These are phyloP conservation scores for Pachyseris speciosa DNA, from an alignment of 64 coral and sea anemone species.

Conservation along the genomic window DNA sequence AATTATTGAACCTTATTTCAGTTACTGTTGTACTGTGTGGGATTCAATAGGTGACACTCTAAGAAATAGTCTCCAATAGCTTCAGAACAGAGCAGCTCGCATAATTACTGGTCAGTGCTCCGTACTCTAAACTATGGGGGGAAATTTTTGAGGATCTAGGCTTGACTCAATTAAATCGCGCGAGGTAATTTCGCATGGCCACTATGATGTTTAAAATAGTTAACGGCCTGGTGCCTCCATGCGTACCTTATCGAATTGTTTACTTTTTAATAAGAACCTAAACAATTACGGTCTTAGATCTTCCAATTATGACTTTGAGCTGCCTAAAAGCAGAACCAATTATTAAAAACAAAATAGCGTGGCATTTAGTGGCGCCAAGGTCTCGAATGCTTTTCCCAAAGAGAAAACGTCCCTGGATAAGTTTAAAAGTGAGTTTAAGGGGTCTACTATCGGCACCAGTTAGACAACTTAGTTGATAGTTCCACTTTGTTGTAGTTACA, in stretches of 20 bases:
- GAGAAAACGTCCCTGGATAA: neutral
- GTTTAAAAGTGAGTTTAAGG: too few species aligned
- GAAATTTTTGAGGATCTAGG: neutral
- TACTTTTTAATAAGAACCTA: neutral
- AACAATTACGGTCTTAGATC: neutral
- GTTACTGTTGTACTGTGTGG: conserved; percentile 13
- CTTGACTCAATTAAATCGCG: neutral
- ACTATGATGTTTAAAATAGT: neutral
- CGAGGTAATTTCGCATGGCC: neutral
- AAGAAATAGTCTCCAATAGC: conserved; percentile 18
- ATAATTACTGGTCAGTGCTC: neutral
- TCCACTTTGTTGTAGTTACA: too few species aligned
- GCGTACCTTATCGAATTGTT: neutral
- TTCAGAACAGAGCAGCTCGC: conserved; percentile 34
- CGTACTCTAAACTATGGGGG: neutral
- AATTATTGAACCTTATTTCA: conserved; percentile 30
- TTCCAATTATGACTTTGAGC: neutral
- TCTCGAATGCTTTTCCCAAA: conserved; percentile 29
- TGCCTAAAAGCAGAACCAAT: neutral
- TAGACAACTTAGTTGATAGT: too few species aligned
- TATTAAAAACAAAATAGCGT: conserved; percentile 13
- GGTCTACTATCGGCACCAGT: too few species aligned
- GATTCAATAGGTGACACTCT: conserved; percentile 22
- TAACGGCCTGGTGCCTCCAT: neutral
- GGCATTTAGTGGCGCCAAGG: conserved; percentile 5